Evolutionary conservation across 1,140 invertebrate species (phyloP).

Genomic region (Carcinoscorpius rotundicauda): DNA sequence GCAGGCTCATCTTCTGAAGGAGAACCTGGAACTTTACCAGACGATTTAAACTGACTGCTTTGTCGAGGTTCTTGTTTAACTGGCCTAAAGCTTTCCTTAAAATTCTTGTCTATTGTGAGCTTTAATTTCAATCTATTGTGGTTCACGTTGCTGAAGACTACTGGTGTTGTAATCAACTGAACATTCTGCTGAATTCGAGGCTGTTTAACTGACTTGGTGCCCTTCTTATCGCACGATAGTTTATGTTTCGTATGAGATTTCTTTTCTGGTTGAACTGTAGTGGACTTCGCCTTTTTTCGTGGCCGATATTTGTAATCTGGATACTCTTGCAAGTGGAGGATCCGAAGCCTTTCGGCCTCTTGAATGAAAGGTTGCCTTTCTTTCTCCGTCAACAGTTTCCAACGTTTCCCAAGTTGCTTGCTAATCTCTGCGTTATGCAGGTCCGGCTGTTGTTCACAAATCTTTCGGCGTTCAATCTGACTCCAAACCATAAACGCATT

Average conservation of each 20-base stretch:
- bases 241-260: too few relatives aligned
- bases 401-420: slow-evolving; percentile 73
- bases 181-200: too few relatives aligned
- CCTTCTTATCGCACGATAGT: too few relatives aligned
- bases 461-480: slow-evolving; percentile 85
- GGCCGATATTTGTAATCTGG: slow-evolving; percentile 97
- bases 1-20: slow-evolving; percentile 48
- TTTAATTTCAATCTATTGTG: slow-evolving; percentile 40
- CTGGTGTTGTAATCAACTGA: too few relatives aligned
- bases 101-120: slow-evolving; percentile 44
- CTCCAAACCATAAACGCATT: slow-evolving; percentile 99
- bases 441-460: slow-evolving; percentile 81
- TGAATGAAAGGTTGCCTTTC: slow-evolving; percentile 85
- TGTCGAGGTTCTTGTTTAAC: slow-evolving; percentile 22
- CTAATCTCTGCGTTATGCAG: slow-evolving; percentile 96
- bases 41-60: slow-evolving; percentile 41
- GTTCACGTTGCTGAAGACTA: too few relatives aligned
- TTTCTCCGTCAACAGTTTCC: slow-evolving; percentile 75
- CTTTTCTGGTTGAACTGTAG: slow-evolving; percentile 4
- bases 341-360: slow-evolving; percentile 78
- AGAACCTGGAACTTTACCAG: slow-evolving; percentile 64
- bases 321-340: slow-evolving; percentile 88
- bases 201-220: not conserved
- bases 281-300: slow-evolving; percentile 61
- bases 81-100: slow-evolving; percentile 38